Percentiles rank a stretch among this genome's conserved stretches.
These are phyloP conservation scores for Dunckerocampus dactyliophorus DNA, from an alignment of 2,113 vertebrate species.

Conservation along the genomic window DNA sequence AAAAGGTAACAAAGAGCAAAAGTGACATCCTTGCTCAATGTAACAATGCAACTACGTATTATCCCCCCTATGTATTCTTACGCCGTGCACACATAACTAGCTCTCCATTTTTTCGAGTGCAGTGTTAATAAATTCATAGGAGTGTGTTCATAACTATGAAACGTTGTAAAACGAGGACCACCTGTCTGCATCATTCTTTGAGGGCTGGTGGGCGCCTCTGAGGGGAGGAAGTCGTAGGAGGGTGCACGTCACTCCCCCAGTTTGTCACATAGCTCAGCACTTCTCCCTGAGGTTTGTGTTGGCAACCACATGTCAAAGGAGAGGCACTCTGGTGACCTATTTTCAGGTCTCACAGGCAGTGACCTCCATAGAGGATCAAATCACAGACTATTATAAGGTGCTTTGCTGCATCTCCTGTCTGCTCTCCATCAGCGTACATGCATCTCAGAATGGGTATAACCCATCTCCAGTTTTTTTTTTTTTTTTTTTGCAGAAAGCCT, in stretches of 20 bases:
- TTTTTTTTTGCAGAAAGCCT: conserved; percentile 12
- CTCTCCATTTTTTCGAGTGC: too few relatives aligned
- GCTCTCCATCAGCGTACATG: conserved; percentile 27
- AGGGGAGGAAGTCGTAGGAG: conserved; percentile 44
- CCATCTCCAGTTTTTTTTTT: conserved; percentile 23
- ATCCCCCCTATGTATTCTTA: too few relatives aligned
- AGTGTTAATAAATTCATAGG: too few relatives aligned
- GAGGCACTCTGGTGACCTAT: conserved; percentile 25
- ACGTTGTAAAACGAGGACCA: too few relatives aligned
- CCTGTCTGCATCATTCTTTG: background rate
- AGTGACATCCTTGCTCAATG: too few relatives aligned
- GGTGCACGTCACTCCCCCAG: too few relatives aligned
- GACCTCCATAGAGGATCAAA: conserved; percentile 32
- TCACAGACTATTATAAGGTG: conserved; percentile 18
- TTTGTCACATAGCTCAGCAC: conserved; percentile 47
- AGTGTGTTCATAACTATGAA: too few relatives aligned
- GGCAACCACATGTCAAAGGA: conserved; percentile 17
- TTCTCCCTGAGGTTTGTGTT: conserved; percentile 41
- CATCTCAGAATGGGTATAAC: conserved; percentile 35
- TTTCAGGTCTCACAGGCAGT: conserved; percentile 40
- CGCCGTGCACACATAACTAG: too few relatives aligned
- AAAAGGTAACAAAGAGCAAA: too few relatives aligned
- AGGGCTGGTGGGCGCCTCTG: conserved; percentile 51
- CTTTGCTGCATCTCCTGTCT: conserved; percentile 30
- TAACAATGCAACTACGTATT: too few relatives aligned